Conservation (phyloP, 2,888 invertebrate genomes). For the Euplagia quadripunctaria region DNA sequence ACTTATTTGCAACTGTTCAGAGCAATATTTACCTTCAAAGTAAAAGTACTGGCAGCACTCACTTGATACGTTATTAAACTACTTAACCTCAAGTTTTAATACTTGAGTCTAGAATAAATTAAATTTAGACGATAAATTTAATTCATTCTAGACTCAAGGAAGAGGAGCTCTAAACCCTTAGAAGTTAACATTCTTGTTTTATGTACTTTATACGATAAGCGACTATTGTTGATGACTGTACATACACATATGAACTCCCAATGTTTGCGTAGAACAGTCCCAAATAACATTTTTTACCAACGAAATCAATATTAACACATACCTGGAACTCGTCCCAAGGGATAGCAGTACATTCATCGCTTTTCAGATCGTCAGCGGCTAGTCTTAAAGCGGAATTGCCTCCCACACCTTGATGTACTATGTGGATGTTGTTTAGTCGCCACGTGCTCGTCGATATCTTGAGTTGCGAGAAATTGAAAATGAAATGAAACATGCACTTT, state of each 20-base stretch:
- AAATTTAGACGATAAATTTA: background rate
- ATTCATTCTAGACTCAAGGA: background rate
- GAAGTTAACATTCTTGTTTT: too few species aligned
- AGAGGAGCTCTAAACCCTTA: too few species aligned
- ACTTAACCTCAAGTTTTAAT: background rate
- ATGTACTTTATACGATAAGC: too few species aligned
- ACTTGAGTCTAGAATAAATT: background rate
- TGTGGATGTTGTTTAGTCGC: constrained; percentile 79
- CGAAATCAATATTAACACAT: constrained; percentile 47
- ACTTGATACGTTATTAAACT: background rate
- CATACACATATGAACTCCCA: background rate
- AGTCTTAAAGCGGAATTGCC: constrained; percentile 68
- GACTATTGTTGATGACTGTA: background rate
- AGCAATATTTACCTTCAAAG: background rate
- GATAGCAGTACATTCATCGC: constrained; percentile 95
- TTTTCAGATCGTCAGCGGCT: constrained; percentile 88
- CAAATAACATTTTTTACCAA: background rate
- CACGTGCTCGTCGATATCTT: constrained; percentile 89
- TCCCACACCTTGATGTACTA: constrained; percentile 71
- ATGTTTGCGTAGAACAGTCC: background rate
- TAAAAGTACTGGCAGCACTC: background rate
- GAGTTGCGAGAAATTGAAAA: background rate
- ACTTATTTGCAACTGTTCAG: constrained; percentile 18
- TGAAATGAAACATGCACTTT: background rate
- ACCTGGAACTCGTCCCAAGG: constrained; percentile 98